Base-by-base conservation (phyloP, 2,888 invertebrate genomes). In the Physocephala rufipes region DNA sequence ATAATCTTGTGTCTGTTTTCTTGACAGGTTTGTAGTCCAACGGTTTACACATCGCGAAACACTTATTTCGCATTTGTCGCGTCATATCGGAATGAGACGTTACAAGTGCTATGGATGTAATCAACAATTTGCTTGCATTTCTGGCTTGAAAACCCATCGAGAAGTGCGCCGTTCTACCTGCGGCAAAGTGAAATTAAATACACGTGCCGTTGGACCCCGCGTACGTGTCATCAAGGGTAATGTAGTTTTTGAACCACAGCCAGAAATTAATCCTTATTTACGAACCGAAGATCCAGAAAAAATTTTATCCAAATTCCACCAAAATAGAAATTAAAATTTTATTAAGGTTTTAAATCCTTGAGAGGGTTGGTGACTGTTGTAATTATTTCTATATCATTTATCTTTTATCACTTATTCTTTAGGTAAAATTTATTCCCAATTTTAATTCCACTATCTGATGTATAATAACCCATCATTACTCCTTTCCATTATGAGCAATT, bases 21-120 rank as follows among this genome's bases (percentile, higher is more conserved):
- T 26, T 67, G 36, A 2, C 65, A 84, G 84, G 79, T 84, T 19
- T 84, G 84, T 30, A 74, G 78, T 0, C n/a, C 79, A 82, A 68
- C 77, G 81, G 24, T 84, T 84, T 28, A 83, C 84, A 0, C 84
- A 84, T 75, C 83, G 84, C 13, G 84, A 84, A 72, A 84, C 84
- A 2, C 79, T 84, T 7, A 84, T 84, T 45, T 82, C 84, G 0
- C 84, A 84, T 74, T 75, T 84, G 7, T 84, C 84, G 0, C 84
- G 84, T 9, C 84, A 84, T 74, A 84, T 84, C 71, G 85, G 84
- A 66, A 84, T 84, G 84, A 84, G 85, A 69, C 82, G 84, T 16
- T 84, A 85, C 71, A 85, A 84, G 73, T 84, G 84, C 71, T 84
- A 84, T 67, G 82, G 81, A 12, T 84, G 84, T 68, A 78, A 83